phyloP scores from a whole-genome alignment of 2,888 invertebrate species.

The Dioctria rufipes region DNA sequence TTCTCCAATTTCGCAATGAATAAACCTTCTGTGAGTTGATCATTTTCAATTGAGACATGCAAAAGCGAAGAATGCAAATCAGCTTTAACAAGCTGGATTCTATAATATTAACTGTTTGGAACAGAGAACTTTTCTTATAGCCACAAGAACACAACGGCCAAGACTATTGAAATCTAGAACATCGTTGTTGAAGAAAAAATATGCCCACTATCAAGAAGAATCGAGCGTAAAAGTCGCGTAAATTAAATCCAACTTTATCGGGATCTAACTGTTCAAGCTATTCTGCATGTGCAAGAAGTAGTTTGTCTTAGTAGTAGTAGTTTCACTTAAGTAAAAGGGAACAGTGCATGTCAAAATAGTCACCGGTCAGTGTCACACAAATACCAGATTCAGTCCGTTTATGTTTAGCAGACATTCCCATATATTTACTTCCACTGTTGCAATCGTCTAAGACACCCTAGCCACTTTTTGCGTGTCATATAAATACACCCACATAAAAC shows the following conservation, averaged over 20 bases:
- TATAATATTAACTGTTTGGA: slow-evolving; percentile 75
- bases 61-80: slow-evolving; percentile 85
- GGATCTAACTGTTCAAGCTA: slow-evolving; percentile 74
- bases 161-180: slow-evolving; percentile 78
- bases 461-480: too few relatives aligned
- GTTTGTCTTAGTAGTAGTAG: slow-evolving; percentile 85
- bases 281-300: slow-evolving; percentile 80
- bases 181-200: slow-evolving; percentile 73
- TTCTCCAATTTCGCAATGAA: too few relatives aligned
- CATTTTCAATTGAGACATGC: slow-evolving; percentile 82
- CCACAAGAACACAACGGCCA: slow-evolving; percentile 80
- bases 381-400: too few relatives aligned
- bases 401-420: too few relatives aligned
- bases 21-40: slow-evolving; percentile 78
- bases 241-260: slow-evolving; percentile 70
- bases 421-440: too few relatives aligned
- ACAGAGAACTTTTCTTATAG: slow-evolving; percentile 81
- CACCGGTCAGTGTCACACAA: too few relatives aligned
- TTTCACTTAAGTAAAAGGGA: slow-evolving; percentile 91
- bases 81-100: slow-evolving; percentile 85
- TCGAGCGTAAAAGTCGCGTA: slow-evolving; percentile 73
- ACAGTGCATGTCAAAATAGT: slow-evolving; percentile 80
- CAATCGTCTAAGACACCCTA: too few relatives aligned
- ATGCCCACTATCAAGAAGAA: slow-evolving; percentile 72
- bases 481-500: too few relatives aligned